A percentile compares a stretch with the other conserved stretches of the same genome.
Evolutionary conservation across 2,113 vertebrate species (phyloP).

Genomic region (Polypterus bichir): DNA sequence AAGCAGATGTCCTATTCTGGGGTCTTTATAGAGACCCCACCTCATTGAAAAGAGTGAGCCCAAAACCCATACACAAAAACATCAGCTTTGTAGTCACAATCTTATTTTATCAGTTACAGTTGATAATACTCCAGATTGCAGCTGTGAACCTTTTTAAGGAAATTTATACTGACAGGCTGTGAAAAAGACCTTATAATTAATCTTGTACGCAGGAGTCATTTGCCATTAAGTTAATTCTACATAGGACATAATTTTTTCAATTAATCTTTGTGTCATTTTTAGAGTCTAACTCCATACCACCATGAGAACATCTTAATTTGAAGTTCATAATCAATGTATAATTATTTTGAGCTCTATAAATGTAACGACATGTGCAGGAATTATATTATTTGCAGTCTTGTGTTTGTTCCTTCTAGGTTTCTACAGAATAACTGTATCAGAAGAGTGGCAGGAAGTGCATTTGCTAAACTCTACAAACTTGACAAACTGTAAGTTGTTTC

Average conservation of each 20-base stretch:
- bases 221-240: not conserved
- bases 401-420: conserved; percentile 33
- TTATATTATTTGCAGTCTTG: conserved; percentile 8
- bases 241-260: not conserved
- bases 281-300: not conserved
- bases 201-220: too few relatives aligned
- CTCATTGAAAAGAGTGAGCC: too few relatives aligned
- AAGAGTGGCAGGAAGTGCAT: conserved; percentile 45
- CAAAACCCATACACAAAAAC: too few relatives aligned
- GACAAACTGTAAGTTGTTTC: conserved; percentile 51
- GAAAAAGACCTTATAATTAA: too few relatives aligned
- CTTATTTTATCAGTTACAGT: too few relatives aligned
- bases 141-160: too few relatives aligned
- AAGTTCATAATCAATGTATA: not conserved
- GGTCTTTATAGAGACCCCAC: too few relatives aligned
- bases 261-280: not conserved
- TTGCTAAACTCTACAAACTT: conserved; percentile 49
- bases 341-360: not conserved
- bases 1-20: too few relatives aligned
- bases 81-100: too few relatives aligned
- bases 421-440: conserved; percentile 60
- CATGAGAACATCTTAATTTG: not conserved
- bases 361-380: too few relatives aligned
- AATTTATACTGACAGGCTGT: too few relatives aligned
- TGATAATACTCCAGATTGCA: too few relatives aligned